Evolutionary conservation across 2,113 vertebrate genomes (phyloP), one percentile per base, ranked within the genome.

Genomic region (Miniopterus natalensis): DNA sequence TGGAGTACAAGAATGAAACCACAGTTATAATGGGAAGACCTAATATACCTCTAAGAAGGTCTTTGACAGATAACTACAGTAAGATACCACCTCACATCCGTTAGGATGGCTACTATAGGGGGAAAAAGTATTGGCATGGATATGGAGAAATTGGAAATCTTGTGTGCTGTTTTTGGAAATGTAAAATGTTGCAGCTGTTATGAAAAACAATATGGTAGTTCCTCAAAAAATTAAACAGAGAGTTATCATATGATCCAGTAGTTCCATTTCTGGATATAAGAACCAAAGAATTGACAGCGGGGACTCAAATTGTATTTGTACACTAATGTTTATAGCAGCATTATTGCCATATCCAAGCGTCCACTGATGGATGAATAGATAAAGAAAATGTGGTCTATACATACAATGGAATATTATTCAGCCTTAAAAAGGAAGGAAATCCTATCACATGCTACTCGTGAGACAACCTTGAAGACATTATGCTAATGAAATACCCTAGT

Each of bases 1-100:
- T 59, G 66, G 42, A 73, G 11, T 57, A 17, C 23, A 85, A 63
- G 57, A 94, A 65, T 89, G 27, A 89, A 95, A 83, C 29, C 21
- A 49, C 25, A 78, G 20, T 61, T 86, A 29, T 83, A 75, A 3
- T 65, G 49, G 45, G 5, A 84, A 68, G 49, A 65, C 84, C 57
- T 88, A 78, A 45, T n/a, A 21, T 14, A 81, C 7, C 11, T 94
- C n/a, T 79, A 29, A 68, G 53, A 70, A 77, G 21, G 13, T 88
- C 14, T 78, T 83, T 91, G 63, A 83, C 74, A 36, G 12, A 53
- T 42, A 3, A 4, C 27, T 74, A 11, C 21, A 53, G 11, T 29
- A 71, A 25, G n/a, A 23, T 18, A 75, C 31, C 53, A 63, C 15
- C 1, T 71, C 53, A 89, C 8, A 53, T n/a, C 31, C 13, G 5